phyloP scores from a whole-genome alignment of 2,113 vertebrate genomes.

The Tichodroma muraria region DNA sequence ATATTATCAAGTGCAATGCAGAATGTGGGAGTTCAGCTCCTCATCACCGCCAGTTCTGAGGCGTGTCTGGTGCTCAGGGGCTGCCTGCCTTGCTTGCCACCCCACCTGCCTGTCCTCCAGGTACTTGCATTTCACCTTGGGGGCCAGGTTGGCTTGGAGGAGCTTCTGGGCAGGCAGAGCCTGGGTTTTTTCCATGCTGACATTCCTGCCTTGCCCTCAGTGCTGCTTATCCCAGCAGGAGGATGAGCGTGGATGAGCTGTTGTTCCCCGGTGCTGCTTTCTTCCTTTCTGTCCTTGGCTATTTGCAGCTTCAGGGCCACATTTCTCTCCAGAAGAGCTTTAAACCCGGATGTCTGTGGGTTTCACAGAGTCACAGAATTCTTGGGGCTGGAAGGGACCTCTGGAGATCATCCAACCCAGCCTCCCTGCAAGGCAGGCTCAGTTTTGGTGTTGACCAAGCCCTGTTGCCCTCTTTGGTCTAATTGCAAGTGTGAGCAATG shows the following conservation, averaged over 20 bases:
- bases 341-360: not conserved
- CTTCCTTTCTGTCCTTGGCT: not conserved
- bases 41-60: not conserved
- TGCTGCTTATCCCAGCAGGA: not conserved
- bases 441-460: not conserved
- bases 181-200: not conserved
- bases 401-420: not conserved
- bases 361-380: not conserved
- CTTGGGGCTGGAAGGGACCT: not conserved
- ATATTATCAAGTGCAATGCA: constrained; percentile 49
- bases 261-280: not conserved
- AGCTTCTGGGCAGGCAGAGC: not conserved
- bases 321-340: not conserved
- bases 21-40: constrained; percentile 18
- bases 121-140: not conserved
- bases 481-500: not conserved
- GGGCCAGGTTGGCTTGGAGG: not conserved
- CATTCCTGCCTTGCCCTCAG: not conserved
- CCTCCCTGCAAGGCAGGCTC: not conserved
- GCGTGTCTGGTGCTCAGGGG: constrained; percentile 18
- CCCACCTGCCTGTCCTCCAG: not conserved
- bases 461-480: not conserved
- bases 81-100: not conserved
- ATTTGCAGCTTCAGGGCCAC: not conserved
- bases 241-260: not conserved